These are phyloP conservation scores for Muscidifurax raptorellus DNA, from an alignment of 1,140 invertebrate genomes.

Conservation along the genomic window DNA sequence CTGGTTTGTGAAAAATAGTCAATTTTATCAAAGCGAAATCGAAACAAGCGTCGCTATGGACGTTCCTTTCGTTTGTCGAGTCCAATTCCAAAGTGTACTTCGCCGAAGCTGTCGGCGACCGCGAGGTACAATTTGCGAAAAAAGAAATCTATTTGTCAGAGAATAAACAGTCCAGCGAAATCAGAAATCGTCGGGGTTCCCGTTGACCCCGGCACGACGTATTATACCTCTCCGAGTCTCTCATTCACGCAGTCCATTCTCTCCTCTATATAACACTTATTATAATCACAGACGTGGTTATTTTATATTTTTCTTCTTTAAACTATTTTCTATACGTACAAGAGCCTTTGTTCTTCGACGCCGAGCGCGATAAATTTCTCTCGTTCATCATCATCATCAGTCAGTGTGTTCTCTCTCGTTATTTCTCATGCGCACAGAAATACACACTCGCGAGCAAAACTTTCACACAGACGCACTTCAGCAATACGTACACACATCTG, in stretches of 20 bases:
- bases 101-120: too few relatives aligned
- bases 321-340: constrained; percentile 62
- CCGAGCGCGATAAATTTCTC: constrained; percentile 58
- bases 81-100: too few relatives aligned
- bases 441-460: background rate
- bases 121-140: background rate
- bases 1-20: too few relatives aligned
- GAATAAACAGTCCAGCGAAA: background rate
- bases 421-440: constrained; percentile 6
- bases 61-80: background rate
- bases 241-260: constrained; percentile 52
- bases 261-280: constrained; percentile 62
- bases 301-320: constrained; percentile 52
- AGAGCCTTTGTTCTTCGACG: constrained; percentile 59
- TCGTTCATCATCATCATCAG: constrained; percentile 36
- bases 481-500: background rate
- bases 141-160: background rate
- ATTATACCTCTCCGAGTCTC: background rate
- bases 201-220: background rate
- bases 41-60: background rate
- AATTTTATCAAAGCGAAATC: background rate
- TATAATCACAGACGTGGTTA: constrained; percentile 69
- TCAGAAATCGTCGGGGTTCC: background rate
- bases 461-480: background rate
- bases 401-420: constrained; percentile 49